phyloP scores from a whole-genome alignment of 2,797 vertebrate species.

The Microctenopoma lineatum region DNA sequence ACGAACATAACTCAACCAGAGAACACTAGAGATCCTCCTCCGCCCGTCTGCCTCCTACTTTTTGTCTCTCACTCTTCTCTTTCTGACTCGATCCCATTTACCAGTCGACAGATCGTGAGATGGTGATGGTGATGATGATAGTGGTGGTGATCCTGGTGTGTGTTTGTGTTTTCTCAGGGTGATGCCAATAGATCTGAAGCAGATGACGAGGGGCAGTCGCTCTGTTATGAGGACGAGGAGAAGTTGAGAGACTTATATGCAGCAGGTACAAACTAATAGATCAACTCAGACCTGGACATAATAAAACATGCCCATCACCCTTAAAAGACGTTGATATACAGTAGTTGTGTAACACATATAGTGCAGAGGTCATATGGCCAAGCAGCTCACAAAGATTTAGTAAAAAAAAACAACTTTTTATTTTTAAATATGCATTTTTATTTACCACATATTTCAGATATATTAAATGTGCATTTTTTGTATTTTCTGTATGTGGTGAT shows the following conservation, averaged over 20 bases:
- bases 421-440: background rate
- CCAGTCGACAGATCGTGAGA: slow-evolving; percentile 32
- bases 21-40: slow-evolving; percentile 68
- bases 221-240: slow-evolving; percentile 91
- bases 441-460: too few relatives aligned
- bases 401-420: background rate
- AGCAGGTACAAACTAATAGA: slow-evolving; percentile 80
- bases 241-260: slow-evolving; percentile 88
- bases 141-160: slow-evolving; percentile 6
- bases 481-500: too few relatives aligned
- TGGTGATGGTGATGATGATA: slow-evolving; percentile 21
- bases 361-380: background rate
- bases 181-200: slow-evolving; percentile 94
- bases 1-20: slow-evolving; percentile 74
- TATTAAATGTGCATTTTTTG: too few relatives aligned
- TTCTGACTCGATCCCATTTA: slow-evolving; percentile 21
- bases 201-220: slow-evolving; percentile 91
- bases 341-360: background rate
- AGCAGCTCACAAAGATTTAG: background rate
- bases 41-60: slow-evolving; percentile 39
- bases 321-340: too few relatives aligned
- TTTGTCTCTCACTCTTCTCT: slow-evolving; percentile 48
- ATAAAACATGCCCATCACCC: background rate
- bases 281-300: background rate
- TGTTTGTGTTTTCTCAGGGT: slow-evolving; percentile 81